phyloP scores from a whole-genome alignment of 2,797 vertebrate genomes.

The Australoheros facetus region DNA sequence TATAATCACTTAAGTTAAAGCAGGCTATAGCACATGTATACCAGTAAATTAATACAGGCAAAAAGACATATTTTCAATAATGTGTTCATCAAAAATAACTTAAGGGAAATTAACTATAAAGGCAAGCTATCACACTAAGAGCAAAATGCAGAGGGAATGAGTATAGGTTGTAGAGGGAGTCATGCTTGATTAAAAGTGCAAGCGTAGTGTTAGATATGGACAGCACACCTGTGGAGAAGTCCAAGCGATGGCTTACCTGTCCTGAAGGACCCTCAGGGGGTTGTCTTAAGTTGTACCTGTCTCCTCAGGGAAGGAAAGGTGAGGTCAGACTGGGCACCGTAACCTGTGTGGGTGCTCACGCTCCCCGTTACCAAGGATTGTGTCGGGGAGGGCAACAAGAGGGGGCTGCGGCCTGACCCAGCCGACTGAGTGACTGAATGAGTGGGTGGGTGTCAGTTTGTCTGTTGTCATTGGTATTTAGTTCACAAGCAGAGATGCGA shows the following conservation, averaged over 20 bases:
- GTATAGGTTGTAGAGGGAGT: constrained; percentile 2
- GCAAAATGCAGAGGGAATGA: not conserved
- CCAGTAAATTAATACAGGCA: not conserved
- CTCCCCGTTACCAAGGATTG: constrained; percentile 78
- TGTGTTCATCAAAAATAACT: not conserved
- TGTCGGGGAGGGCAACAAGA: constrained; percentile 54
- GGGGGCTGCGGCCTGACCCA: constrained; percentile 41
- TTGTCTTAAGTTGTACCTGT: constrained; percentile 58
- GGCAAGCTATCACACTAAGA: constrained; percentile 1
- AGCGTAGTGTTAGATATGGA: constrained; percentile 24
- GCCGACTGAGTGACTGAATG: constrained; percentile 52
- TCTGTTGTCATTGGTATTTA: constrained; percentile 88
- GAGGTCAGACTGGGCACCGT: constrained; percentile 64
- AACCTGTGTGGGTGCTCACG: constrained; percentile 76
- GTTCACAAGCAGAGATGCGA: constrained; percentile 83
- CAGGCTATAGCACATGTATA: not conserved
- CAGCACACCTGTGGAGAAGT: constrained; percentile 52
- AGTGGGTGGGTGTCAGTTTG: constrained; percentile 72
- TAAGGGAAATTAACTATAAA: not conserved
- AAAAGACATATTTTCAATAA: not conserved
- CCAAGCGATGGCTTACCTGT: constrained; percentile 70
- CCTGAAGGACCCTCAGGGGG: constrained; percentile 61
- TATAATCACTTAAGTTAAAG: not conserved
- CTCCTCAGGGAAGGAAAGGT: constrained; percentile 63
- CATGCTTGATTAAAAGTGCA: constrained; percentile 38